Conservation (phyloP, 2,797 vertebrate genomes). For the Sebastes kiyomatsui region DNA sequence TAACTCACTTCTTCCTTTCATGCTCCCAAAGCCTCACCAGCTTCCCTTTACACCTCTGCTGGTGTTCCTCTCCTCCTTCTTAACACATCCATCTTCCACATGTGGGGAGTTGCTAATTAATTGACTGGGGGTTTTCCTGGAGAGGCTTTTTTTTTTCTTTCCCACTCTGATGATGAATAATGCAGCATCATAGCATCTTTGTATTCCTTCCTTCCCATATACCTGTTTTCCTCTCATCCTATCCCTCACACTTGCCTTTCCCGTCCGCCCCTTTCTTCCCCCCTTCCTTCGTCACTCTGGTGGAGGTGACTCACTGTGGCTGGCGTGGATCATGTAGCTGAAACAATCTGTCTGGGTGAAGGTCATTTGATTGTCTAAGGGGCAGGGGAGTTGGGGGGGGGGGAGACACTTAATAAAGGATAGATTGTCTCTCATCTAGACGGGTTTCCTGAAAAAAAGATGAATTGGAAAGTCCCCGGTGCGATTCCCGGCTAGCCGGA, state of each 20-base stretch:
- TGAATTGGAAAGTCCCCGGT: too few relatives aligned
- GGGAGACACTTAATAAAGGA: conserved; percentile 23
- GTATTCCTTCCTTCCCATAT: not conserved
- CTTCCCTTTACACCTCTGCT: not conserved
- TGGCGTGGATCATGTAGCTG: conserved; percentile 49
- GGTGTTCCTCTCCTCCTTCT: not conserved
- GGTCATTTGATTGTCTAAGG: conserved; percentile 49
- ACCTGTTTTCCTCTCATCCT: not conserved
- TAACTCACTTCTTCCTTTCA: not conserved
- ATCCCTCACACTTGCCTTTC: not conserved
- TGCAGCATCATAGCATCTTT: not conserved
- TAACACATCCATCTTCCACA: conserved; percentile 7
- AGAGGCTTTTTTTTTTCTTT: conserved; percentile 9
- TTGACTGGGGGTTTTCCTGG: conserved; percentile 40
- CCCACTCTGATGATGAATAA: conserved; percentile 7
- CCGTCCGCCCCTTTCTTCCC: not conserved
- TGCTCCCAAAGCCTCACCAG: not conserved
- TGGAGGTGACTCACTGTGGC: conserved; percentile 50
- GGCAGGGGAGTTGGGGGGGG: not conserved
- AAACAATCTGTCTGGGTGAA: conserved; percentile 62
- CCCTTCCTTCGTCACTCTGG: not conserved
- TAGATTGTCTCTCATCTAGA: conserved; percentile 2
- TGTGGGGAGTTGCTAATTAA: conserved; percentile 58
- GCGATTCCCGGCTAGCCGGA: too few relatives aligned
- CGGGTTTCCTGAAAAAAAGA: not conserved